Base-by-base conservation (phyloP, 2,888 invertebrate species). In the Orthonevra nobilis region DNA sequence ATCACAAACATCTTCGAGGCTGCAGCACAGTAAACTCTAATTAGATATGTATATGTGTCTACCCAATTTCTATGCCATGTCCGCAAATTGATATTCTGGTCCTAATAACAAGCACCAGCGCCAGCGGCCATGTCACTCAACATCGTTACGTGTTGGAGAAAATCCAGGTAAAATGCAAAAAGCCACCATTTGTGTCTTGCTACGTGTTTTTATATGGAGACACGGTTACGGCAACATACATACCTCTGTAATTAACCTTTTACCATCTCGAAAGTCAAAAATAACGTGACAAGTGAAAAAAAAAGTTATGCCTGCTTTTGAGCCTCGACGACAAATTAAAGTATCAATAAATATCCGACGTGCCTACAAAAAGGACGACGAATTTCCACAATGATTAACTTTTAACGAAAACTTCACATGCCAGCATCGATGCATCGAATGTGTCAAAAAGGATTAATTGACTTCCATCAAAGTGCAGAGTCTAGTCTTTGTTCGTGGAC, bases 391-490 rank as follows among this genome's bases (percentile, higher is more conserved):
- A n/a, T 70, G 70, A 70, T 77, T 77, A 70, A 77, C 64, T 77
- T 70, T 77, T 60, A 77, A 77, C 70, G 64, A 46, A 77, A 77
- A 70, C 64, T 66, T 77, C 60, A 70, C 70, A 70, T 60, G 60
- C 60, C 60, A 52, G 46, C 54, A 77, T 68, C 10, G 50, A 5
- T 19, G 9, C 10, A 36, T 46, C 17, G 60, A 42, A 61, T 66
- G 79, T 73, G 79, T 79, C 61, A 66, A 61, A 56, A n/a, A 72
- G 72, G 79, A 79, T 79, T 72, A 79, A 79, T 79, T 79, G 73
- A 56, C 73, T 73, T 54, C 64, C 64, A 54, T 66, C 38, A 46
- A 46, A 60, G 40, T 44, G 19, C 46, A 54, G 60, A n/a, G n/a
- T n/a, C n/a, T 68, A 52, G 66, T 74, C 66, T 17, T 66, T 34